These are phyloP conservation scores for Drosophila malerkotliana DNA, from an alignment of 1,140 invertebrate species.

Conservation along the genomic window DNA sequence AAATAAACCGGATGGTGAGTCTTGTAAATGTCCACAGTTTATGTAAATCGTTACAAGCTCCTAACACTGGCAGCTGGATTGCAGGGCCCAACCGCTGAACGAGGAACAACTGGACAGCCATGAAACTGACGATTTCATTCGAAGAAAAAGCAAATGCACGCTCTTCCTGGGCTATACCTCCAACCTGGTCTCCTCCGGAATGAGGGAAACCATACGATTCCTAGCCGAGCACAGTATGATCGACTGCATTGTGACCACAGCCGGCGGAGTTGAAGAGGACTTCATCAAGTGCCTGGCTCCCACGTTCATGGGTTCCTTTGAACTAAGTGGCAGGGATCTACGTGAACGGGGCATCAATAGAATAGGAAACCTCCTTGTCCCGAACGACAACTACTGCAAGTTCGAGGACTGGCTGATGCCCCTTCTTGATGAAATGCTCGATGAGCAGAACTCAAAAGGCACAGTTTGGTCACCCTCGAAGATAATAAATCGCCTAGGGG, in stretches of 20 bases:
- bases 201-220: slow-evolving; percentile 95
- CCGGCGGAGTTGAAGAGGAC: slow-evolving; percentile 99
- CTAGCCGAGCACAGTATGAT: slow-evolving; percentile 94
- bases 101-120: slow-evolving; percentile 88
- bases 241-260: slow-evolving; percentile 98
- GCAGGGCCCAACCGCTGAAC: slow-evolving; percentile 87
- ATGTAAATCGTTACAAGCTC: slow-evolving; percentile 7
- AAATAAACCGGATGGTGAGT: slow-evolving; percentile 96
- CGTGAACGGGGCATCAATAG: slow-evolving; percentile 96
- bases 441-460: slow-evolving; percentile 92
- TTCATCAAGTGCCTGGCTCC: slow-evolving; percentile 99
- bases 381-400: slow-evolving; percentile 99
- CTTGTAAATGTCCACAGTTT: not conserved
- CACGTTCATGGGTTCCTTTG: slow-evolving; percentile 92
- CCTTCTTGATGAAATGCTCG: slow-evolving; percentile 94
- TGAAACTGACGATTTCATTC: slow-evolving; percentile 92
- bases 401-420: slow-evolving; percentile 99
- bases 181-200: slow-evolving; percentile 97
- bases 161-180: slow-evolving; percentile 99
- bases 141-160: slow-evolving; percentile 92
- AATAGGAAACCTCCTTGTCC: slow-evolving; percentile 98
- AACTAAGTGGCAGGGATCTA: slow-evolving; percentile 90
- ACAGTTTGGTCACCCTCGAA: slow-evolving; percentile 97
- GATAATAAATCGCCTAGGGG: slow-evolving; percentile 92
- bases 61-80: slow-evolving; percentile 83